Evolutionary conservation across 35 echinoderm and acorn worm genomes (phyloP).

Genomic region (Hemicentrotus pulcherrimus): DNA sequence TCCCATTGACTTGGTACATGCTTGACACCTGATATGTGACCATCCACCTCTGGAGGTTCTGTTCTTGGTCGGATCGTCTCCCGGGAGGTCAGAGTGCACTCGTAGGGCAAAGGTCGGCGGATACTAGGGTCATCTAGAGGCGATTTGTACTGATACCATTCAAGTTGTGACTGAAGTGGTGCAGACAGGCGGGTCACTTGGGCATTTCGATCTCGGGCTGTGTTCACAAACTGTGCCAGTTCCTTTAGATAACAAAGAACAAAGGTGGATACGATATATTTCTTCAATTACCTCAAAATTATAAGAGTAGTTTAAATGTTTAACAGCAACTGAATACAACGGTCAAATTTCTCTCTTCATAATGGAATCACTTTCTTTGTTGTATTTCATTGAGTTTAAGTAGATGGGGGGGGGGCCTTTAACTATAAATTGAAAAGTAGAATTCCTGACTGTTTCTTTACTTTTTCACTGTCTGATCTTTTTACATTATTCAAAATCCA

Average conservation of each 20-base stretch:
- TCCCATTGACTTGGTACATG: slow-evolving; percentile 78
- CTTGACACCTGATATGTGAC: slow-evolving; percentile 74
- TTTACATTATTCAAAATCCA: too few relatives aligned
- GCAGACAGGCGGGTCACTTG: slow-evolving; percentile 76
- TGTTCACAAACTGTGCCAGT: slow-evolving; percentile 75
- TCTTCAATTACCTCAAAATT: neutral
- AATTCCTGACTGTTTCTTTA: too few relatives aligned
- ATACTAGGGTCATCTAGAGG: slow-evolving; percentile 89
- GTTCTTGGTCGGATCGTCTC: slow-evolving; percentile 81
- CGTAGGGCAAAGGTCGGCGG: slow-evolving; percentile 78
- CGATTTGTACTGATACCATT: slow-evolving; percentile 75
- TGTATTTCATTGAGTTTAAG: neutral
- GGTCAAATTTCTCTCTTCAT: neutral
- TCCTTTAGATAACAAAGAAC: slow-evolving; percentile 31
- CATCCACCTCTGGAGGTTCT: slow-evolving; percentile 79
- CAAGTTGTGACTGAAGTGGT: slow-evolving; percentile 60
- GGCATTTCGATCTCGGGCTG: slow-evolving; percentile 62
- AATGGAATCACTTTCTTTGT: neutral
- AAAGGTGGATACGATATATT: neutral
- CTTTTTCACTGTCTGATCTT: neutral
- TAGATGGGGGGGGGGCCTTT: too few relatives aligned
- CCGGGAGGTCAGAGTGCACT: slow-evolving; percentile 78
- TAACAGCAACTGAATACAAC: neutral
- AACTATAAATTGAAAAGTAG: too few relatives aligned
- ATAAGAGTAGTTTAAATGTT: neutral